Conservation (phyloP, 2,797 vertebrate genomes). For the Sitta carolinensis region DNA sequence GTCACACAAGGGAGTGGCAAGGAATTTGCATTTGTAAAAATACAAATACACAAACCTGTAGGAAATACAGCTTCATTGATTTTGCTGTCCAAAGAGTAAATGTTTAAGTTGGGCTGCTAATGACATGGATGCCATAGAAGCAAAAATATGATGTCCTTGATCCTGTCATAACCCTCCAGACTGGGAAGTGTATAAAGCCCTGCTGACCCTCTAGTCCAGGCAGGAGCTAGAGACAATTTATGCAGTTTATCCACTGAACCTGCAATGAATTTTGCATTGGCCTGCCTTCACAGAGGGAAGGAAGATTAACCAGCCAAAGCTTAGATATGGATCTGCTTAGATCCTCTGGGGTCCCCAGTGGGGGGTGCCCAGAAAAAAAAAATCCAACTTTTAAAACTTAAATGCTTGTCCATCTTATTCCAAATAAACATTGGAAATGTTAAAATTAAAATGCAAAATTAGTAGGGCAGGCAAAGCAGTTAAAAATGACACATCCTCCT, state of each 20-base stretch:
- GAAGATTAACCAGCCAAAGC: not conserved
- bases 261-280: not conserved
- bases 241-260: not conserved
- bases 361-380: not conserved
- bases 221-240: not conserved
- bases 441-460: not conserved
- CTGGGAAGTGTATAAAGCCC: not conserved
- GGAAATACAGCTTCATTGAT: not conserved
- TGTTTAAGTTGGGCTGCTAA: not conserved
- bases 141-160: not conserved
- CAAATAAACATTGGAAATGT: not conserved
- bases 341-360: rapidly evolving
- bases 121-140: not conserved
- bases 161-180: not conserved
- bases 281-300: not conserved
- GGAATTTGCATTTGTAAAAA: not conserved
- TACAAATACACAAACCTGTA: not conserved
- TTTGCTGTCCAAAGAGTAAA: not conserved
- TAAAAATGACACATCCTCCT: not conserved
- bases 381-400: not conserved
- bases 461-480: not conserved
- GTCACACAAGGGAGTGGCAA: not conserved
- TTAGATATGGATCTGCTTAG: not conserved
- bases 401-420: not conserved
- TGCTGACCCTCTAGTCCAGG: not conserved